phyloP scores from a whole-genome alignment of 2,113 vertebrate species.

The Peromyscus polionotus region DNA sequence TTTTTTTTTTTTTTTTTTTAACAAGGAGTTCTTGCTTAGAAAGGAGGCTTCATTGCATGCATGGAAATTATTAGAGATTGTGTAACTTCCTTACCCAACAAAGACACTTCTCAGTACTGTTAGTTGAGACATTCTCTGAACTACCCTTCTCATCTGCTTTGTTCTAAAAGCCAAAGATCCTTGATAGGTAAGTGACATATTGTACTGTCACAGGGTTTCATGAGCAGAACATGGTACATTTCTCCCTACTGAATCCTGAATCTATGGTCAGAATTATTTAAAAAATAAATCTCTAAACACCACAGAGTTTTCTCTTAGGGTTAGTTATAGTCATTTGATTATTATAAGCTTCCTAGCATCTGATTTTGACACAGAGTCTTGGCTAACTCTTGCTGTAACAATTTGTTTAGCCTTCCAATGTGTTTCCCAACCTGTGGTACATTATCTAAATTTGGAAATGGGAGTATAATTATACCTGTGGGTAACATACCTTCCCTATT shows the following conservation, averaged over 20 bases:
- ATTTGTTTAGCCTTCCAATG: not conserved
- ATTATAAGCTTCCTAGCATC: not conserved
- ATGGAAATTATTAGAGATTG: not conserved
- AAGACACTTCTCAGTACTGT: not conserved
- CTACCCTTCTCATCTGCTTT: not conserved
- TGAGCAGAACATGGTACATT: not conserved
- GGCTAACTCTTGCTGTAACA: not conserved
- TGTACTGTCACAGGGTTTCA: not conserved
- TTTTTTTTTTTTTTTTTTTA: not conserved
- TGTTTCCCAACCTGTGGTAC: not conserved
- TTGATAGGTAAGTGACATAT: not conserved
- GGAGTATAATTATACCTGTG: not conserved
- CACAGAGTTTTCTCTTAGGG: not conserved
- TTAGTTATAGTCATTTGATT: not conserved
- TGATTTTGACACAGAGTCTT: not conserved
- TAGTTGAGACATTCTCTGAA: not conserved
- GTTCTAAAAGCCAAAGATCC: not conserved
- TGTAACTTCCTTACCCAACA: not conserved
- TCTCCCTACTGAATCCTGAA: not conserved
- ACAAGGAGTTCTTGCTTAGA: not conserved
- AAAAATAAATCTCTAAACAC: not conserved
- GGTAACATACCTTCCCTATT: not conserved
- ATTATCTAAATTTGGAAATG: conserved; percentile 11
- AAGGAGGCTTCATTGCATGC: not conserved
- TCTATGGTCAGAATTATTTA: not conserved